Conservation (phyloP, 2,888 invertebrate genomes). For the Tiliacea citrago region DNA sequence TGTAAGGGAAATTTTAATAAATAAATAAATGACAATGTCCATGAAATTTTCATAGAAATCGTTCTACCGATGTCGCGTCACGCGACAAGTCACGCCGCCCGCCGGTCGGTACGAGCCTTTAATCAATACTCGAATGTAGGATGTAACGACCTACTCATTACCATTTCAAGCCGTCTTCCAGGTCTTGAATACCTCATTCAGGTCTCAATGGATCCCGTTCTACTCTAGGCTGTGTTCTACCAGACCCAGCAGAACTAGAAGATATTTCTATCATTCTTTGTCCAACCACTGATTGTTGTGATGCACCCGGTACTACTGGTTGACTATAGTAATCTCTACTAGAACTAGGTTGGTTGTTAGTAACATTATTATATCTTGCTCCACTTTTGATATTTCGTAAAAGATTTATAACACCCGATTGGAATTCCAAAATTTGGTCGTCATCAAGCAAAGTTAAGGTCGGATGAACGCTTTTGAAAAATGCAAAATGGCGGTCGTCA, state of each 20-base stretch:
- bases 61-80: too few species aligned
- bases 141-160: neutral
- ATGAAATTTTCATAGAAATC: too few species aligned
- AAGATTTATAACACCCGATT: slow-evolving; percentile 61
- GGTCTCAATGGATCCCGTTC: slow-evolving; percentile 12
- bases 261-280: slow-evolving; percentile 5
- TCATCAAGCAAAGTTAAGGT: slow-evolving; percentile 50
- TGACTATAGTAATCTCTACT: neutral
- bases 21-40: too few species aligned
- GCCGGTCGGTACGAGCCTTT: too few species aligned
- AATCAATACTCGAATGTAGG: neutral
- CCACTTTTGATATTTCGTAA: slow-evolving; percentile 60
- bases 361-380: slow-evolving; percentile 3
- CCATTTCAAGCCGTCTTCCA: neutral
- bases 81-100: too few species aligned
- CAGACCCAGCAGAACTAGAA: neutral
- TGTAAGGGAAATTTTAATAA: too few species aligned
- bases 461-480: slow-evolving; percentile 59
- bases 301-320: neutral
- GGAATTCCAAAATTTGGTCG: slow-evolving; percentile 62
- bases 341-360: neutral
- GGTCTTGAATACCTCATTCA: neutral
- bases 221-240: neutral
- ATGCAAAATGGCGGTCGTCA: slow-evolving; percentile 40
- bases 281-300: neutral